phyloP scores from a whole-genome alignment of 1,140 invertebrate species.

The Drosophila oshimai region DNA sequence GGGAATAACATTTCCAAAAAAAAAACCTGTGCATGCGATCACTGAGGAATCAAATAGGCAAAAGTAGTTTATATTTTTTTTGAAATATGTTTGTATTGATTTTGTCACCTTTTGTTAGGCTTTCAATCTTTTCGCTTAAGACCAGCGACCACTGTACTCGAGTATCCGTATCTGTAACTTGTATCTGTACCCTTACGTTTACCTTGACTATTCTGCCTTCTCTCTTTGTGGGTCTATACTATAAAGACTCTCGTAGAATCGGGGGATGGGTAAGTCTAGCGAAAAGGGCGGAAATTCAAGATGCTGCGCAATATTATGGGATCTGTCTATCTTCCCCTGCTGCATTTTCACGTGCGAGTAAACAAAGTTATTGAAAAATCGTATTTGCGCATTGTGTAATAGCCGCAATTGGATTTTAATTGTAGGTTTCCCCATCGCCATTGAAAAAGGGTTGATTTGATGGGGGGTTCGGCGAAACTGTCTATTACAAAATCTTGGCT shows the following conservation, averaged over 20 bases:
- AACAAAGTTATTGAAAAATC: conserved; percentile 66
- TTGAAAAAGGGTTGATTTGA: not conserved
- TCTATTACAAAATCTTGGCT: conserved; percentile 14
- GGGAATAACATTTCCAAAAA: no score
- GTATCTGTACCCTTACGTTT: conserved; percentile 27
- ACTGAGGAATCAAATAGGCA: no score
- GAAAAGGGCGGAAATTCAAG: conserved; percentile 62
- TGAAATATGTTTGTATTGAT: no score
- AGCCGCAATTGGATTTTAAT: conserved; percentile 68
- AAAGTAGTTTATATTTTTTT: no score
- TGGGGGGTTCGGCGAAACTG: not conserved
- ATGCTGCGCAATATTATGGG: conserved; percentile 68
- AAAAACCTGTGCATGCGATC: no score
- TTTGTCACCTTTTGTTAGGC: not conserved
- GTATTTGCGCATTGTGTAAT: conserved; percentile 63
- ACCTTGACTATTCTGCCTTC: conserved; percentile 26
- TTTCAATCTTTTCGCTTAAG: not conserved
- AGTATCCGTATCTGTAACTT: conserved; percentile 7
- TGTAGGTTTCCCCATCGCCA: conserved; percentile 30
- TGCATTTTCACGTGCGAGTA: conserved; percentile 67
- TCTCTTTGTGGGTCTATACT: not conserved
- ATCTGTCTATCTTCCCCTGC: not conserved
- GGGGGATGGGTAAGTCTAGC: not conserved
- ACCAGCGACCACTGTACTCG: not conserved
- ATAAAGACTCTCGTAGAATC: no score